phyloP scores from a whole-genome alignment of 2,113 vertebrate species.

The Circaetus gallicus region DNA sequence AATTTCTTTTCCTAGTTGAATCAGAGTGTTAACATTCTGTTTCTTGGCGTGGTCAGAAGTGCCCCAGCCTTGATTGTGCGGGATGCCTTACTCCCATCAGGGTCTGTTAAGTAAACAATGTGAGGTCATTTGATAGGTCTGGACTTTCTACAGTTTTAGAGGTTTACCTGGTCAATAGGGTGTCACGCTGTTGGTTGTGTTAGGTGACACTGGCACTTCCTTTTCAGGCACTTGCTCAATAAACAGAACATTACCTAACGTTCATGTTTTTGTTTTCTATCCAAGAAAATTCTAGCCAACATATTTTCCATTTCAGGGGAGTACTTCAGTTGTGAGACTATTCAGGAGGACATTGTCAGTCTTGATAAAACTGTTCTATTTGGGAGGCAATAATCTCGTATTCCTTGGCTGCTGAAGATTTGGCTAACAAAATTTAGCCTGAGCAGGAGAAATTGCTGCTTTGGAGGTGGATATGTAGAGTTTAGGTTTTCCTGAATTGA shows the following conservation, averaged over 20 bases:
- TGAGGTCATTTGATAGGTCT: background rate
- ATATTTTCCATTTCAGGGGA: background rate
- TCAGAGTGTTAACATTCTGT: background rate
- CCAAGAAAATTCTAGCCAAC: background rate
- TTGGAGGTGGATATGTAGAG: background rate
- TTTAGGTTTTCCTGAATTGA: background rate
- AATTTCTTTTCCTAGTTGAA: background rate
- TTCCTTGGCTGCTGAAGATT: background rate
- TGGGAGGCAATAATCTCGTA: background rate
- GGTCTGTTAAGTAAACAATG: background rate
- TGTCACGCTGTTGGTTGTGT: background rate
- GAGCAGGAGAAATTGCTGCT: background rate
- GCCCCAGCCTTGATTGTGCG: background rate
- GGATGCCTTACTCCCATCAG: background rate
- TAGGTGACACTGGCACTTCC: background rate
- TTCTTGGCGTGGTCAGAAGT: background rate
- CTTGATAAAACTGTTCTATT: background rate
- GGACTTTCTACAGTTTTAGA: background rate
- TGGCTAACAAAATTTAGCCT: background rate
- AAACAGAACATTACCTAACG: background rate
- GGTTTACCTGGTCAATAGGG: background rate
- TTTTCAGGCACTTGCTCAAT: background rate
- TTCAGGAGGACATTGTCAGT: background rate
- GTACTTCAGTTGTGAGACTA: background rate
- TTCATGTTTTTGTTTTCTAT: background rate